phyloP scores from a whole-genome alignment of 1,140 invertebrate species.

The Tribolium castaneum region DNA sequence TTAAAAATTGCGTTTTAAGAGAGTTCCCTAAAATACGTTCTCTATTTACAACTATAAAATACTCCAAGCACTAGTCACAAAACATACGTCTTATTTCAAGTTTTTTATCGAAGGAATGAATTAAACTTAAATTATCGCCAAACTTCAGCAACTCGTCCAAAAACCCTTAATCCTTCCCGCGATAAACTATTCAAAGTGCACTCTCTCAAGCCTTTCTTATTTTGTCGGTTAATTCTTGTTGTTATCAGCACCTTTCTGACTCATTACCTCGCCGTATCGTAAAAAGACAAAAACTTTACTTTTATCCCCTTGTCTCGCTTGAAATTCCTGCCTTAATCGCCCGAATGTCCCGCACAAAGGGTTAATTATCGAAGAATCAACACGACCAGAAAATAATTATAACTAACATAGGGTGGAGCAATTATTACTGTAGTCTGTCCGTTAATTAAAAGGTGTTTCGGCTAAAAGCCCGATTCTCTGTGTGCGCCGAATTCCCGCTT shows the following conservation, averaged over 20 bases:
- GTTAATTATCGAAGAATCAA: constrained; percentile 15
- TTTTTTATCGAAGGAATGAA: too few relatives aligned
- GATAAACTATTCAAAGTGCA: background rate
- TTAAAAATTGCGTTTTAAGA: too few relatives aligned
- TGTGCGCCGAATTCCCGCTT: background rate
- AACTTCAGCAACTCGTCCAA: background rate
- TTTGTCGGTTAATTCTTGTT: background rate
- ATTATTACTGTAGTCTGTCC: constrained; percentile 2
- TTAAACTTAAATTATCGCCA: background rate
- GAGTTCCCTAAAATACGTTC: too few relatives aligned
- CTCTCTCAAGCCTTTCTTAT: background rate
- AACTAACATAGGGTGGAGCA: background rate
- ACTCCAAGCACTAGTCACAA: too few relatives aligned
- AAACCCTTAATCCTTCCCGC: background rate
- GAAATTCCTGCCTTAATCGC: constrained; percentile 4
- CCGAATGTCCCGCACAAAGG: background rate
- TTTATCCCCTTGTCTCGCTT: background rate
- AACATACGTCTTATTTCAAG: too few relatives aligned
- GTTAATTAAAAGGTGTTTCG: constrained; percentile 17
- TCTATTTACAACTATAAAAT: too few relatives aligned
- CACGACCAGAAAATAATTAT: constrained; percentile 5
- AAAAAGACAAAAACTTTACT: background rate
- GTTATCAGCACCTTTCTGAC: constrained; percentile 33
- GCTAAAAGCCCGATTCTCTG: background rate
- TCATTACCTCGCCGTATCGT: constrained; percentile 16